Percentiles rank a stretch among this genome's conserved stretches.
Conservation (phyloP, 2,888 invertebrate genomes). For the Meliscaeva auricollis region DNA sequence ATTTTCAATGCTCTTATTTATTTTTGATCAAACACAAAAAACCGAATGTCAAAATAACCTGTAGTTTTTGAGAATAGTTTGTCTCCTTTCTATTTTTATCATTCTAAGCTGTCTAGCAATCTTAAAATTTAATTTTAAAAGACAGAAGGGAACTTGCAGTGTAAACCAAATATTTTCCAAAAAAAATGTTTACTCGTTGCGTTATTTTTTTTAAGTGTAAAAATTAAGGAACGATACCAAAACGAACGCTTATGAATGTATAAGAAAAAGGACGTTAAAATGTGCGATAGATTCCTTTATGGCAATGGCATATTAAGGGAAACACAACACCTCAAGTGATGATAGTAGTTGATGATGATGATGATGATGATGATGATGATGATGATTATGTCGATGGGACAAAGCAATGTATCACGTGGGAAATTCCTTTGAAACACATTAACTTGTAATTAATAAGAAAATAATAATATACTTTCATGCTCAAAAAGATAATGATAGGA, state of each 20-base stretch:
- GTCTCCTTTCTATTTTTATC: too few relatives aligned
- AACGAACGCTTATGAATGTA: not conserved
- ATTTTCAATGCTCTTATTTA: too few relatives aligned
- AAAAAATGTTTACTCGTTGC: too few relatives aligned
- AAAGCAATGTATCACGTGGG: slow-evolving; percentile 43
- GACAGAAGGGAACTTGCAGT: too few relatives aligned
- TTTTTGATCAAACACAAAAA: too few relatives aligned
- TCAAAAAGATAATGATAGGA: not conserved
- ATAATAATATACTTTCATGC: not conserved
- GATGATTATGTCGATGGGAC: slow-evolving; percentile 27
- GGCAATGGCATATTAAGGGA: not conserved
- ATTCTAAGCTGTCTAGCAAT: too few relatives aligned
- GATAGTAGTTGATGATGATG: not conserved
- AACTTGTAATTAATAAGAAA: slow-evolving; percentile 61
- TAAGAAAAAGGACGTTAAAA: slow-evolving; percentile 21
- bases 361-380: slow-evolving; percentile 3
- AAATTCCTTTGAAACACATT: slow-evolving; percentile 66
- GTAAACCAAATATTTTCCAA: too few relatives aligned
- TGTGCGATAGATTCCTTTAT: slow-evolving; percentile 12
- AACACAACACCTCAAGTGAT: slow-evolving; percentile 18
- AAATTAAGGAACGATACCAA: not conserved
- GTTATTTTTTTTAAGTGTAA: slow-evolving; percentile 3
- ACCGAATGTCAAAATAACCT: too few relatives aligned
- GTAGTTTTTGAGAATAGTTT: too few relatives aligned
- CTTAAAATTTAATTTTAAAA: too few relatives aligned